Evolutionary conservation across 2,113 vertebrate species (phyloP), one percentile per base, ranked within the genome.

Genomic region (Strix aluco): DNA sequence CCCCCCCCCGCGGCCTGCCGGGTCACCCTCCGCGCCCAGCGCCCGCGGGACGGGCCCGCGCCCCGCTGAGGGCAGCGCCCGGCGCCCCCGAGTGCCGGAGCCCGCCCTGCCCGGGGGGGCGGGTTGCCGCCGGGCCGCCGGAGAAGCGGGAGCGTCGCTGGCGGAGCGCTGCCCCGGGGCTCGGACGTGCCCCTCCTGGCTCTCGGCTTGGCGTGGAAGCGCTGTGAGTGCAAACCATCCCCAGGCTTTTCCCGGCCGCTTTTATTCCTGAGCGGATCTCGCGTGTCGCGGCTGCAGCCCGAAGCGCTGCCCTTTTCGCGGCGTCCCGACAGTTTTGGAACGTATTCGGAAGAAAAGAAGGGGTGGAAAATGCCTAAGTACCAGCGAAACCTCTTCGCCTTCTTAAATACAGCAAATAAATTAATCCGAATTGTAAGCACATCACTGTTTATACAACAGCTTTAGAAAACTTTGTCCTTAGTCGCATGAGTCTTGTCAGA

Each of bases 281-380:
- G 34, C 9, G 4, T 32, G 40, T 52, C 36, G 21, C 81, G 62
- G 70, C 86, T 66, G n/a, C 38, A 5, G 27, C 6, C 71, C 14
- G 34, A 1, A 42, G 9, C 1, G 57, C 90, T n/a, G 40, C 73
- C 38, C 36, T 36, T 36, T 10, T 26, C 17, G 11, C 34, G 7
- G 23, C 13, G 22, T 58, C 74, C 66, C 80, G 3, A 0, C 75
- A 5, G 47, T 4, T 26, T 16, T 61, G 82, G 52, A 59, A 36
- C 14, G 34, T 25, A 4, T 40, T 59, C 32, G 29, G 21, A 46
- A n/a, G 62, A 14, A 63, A 57, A 36, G 34, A 13, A 40, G 4
- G 15, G 11, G 22, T 6, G 10, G 5, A 14, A 5, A 30, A 22
- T 11, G 38, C 71, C 13, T 1, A 2, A 6, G 54, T 51, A 13